Percentiles rank a stretch among this genome's conserved stretches.
These are phyloP conservation scores for Menidia menidia DNA, from an alignment of 2,797 vertebrate species.

Conservation along the genomic window DNA sequence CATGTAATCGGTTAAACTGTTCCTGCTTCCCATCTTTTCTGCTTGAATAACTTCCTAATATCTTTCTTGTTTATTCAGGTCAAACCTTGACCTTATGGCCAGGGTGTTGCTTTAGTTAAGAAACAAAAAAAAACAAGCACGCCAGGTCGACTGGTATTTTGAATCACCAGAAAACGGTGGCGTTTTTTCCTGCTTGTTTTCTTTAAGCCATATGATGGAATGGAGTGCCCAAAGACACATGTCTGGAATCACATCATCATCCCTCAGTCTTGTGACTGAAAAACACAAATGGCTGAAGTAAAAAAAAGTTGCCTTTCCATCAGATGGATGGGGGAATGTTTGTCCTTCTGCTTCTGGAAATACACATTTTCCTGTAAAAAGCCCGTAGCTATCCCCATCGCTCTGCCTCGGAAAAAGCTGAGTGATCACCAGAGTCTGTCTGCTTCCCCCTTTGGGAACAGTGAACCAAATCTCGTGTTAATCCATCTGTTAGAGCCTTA, in stretches of 20 bases:
- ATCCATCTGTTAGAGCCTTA: neutral
- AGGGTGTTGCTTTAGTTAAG: neutral
- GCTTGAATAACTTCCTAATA: too few relatives aligned
- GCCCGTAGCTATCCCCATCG: neutral
- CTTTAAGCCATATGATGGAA: neutral
- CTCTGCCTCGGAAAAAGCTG: neutral
- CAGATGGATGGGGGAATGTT: neutral
- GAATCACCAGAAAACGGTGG: neutral
- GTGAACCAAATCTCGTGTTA: constrained; percentile 12
- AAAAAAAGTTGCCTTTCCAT: neutral
- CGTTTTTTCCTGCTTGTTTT: neutral
- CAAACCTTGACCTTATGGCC: too few relatives aligned
- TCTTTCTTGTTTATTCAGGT: too few relatives aligned
- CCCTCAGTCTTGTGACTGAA: too few relatives aligned
- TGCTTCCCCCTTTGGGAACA: constrained; percentile 6
- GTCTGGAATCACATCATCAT: too few relatives aligned
- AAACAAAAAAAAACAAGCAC: neutral
- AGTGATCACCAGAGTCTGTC: neutral
- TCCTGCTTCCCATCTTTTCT: too few relatives aligned
- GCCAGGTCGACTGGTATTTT: neutral
- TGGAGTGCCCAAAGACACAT: too few relatives aligned
- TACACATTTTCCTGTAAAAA: neutral
- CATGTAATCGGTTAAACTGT: too few relatives aligned
- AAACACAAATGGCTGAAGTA: neutral
- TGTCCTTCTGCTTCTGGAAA: neutral